These are phyloP conservation scores for Nixonia krombeini DNA, from an alignment of 1,140 invertebrate genomes.

Conservation along the genomic window DNA sequence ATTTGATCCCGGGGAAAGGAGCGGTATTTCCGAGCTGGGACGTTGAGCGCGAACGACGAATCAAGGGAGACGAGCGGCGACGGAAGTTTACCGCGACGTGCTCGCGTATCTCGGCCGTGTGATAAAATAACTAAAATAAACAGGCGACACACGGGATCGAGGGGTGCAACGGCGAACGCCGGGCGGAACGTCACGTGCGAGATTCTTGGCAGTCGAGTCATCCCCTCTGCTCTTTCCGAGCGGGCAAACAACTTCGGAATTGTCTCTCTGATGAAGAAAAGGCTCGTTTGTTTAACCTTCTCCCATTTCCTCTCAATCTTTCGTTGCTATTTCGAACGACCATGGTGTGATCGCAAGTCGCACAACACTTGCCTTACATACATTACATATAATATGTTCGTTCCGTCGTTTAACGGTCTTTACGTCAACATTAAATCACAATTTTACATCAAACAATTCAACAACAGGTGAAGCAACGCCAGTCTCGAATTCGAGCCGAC, in stretches of 20 bases:
- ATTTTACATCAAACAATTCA: no score
- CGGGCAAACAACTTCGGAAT: conserved; percentile 64
- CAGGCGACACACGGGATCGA: conserved; percentile 44
- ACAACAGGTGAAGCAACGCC: no score
- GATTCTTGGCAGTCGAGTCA: conserved; percentile 51
- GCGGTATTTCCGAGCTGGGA: no score
- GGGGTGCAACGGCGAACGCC: conserved; percentile 28
- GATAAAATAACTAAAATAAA: conserved; percentile 71
- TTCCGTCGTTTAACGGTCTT: no score
- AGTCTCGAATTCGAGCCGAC: no score
- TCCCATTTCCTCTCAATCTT: conserved; percentile 16
- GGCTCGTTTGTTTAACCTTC: conserved; percentile 60
- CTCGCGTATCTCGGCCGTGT: conserved; percentile 61
- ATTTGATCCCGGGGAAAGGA: no score
- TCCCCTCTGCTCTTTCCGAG: conserved; percentile 36
- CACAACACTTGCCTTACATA: background rate
- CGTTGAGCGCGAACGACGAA: conserved; percentile 12
- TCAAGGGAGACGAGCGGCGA: conserved; percentile 30
- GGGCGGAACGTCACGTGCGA: conserved; percentile 61
- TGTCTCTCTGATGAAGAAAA: conserved; percentile 59
- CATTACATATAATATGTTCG: background rate
- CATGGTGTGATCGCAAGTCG: background rate
- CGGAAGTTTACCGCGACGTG: conserved; percentile 61
- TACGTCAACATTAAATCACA: no score
- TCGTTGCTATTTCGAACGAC: conserved; percentile 7